Evolutionary conservation across 2,797 vertebrate species (phyloP).

Genomic region (Notamacropus eugenii): DNA sequence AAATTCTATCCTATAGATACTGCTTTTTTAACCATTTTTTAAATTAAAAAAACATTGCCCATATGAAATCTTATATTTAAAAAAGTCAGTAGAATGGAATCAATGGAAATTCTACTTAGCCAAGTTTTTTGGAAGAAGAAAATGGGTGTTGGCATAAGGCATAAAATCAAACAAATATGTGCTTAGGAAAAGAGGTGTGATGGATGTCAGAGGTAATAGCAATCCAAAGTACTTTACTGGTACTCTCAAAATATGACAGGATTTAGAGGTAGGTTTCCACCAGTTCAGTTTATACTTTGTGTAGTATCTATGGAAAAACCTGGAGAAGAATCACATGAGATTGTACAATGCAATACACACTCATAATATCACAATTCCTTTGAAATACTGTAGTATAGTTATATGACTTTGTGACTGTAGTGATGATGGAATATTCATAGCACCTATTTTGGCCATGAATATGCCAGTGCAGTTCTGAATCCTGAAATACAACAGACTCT

Average conservation of each 20-base stretch:
- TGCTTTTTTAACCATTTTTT: too few species aligned
- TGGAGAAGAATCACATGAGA: not conserved
- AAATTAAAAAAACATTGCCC: too few species aligned
- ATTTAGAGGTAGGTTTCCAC: not conserved
- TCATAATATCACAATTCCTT: not conserved
- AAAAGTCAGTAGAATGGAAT: not conserved
- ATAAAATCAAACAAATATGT: not conserved
- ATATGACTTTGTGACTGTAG: not conserved
- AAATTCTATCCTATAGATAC: not conserved
- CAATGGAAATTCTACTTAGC: not conserved
- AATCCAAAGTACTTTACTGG: not conserved
- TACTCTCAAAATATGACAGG: not conserved
- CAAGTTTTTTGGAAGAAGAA: not conserved
- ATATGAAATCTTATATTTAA: too few species aligned
- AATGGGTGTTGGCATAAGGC: not conserved
- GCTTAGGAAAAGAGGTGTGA: not conserved
- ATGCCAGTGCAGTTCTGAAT: too few species aligned
- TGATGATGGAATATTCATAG: too few species aligned
- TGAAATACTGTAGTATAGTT: not conserved
- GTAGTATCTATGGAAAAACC: not conserved
- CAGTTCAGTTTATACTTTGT: not conserved
- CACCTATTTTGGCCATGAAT: too few species aligned
- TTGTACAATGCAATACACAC: not conserved
- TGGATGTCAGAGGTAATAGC: not conserved
- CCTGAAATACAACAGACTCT: too few species aligned